phyloP scores from a whole-genome alignment of 2,888 invertebrate species.

The Camptogramma bilineatum region DNA sequence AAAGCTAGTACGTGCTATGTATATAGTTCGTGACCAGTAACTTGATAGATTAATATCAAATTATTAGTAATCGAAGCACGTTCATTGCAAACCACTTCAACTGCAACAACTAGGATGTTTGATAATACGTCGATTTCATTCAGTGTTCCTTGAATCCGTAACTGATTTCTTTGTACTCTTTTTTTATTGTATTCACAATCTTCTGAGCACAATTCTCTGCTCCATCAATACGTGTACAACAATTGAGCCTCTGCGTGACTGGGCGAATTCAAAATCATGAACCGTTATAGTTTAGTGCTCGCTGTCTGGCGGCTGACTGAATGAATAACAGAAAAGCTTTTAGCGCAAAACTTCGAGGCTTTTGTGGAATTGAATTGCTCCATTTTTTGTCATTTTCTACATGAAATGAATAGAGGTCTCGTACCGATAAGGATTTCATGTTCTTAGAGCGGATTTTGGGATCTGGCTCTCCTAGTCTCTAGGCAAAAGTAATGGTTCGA shows the following conservation, averaged over 20 bases:
- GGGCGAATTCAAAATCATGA: constrained; percentile 55
- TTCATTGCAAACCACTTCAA: constrained; percentile 54
- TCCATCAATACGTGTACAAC: constrained; percentile 27
- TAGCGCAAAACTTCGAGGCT: constrained; percentile 50
- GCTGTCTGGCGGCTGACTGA: constrained; percentile 48
- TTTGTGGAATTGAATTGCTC: constrained; percentile 57
- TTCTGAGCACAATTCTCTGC: constrained; percentile 13
- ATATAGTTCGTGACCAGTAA: constrained; percentile 69
- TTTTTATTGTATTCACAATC: constrained; percentile 11
- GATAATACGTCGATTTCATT: background rate
- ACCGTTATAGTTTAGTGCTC: constrained; percentile 60
- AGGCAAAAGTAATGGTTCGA: constrained; percentile 33
- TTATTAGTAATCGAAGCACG: constrained; percentile 63
- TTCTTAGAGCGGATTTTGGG: background rate
- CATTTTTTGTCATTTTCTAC: constrained; percentile 47
- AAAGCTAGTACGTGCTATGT: constrained; percentile 59
- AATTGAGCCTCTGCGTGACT: constrained; percentile 56
- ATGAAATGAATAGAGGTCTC: constrained; percentile 27
- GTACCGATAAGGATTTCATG: constrained; percentile 9
- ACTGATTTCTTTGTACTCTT: constrained; percentile 1
- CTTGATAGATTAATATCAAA: constrained; percentile 55
- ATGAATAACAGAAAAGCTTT: constrained; percentile 51
- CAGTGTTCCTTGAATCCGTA: background rate
- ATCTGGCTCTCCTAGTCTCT: background rate
- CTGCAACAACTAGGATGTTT: constrained; percentile 20